phyloP scores from a whole-genome alignment of 2,888 invertebrate genomes.

The Ophion costatus region DNA sequence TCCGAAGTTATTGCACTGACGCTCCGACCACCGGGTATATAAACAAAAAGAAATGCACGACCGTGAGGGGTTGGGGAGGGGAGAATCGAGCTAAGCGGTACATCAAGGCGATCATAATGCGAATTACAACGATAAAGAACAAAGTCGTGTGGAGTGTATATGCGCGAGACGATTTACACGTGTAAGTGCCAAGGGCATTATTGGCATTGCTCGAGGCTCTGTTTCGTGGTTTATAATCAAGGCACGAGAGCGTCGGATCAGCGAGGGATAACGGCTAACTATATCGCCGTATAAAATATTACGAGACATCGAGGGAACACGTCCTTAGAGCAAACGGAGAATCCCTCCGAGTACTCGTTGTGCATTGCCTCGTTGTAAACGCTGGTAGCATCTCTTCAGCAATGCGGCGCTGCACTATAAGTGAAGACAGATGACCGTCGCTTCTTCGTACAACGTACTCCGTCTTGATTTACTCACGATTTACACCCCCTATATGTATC shows the following conservation, averaged over 20 bases:
- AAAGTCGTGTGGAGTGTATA: slow-evolving; percentile 19
- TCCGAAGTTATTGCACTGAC: too few species aligned
- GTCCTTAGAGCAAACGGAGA: slow-evolving; percentile 32
- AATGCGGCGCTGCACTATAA: slow-evolving; percentile 53
- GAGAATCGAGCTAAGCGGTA: slow-evolving; percentile 16
- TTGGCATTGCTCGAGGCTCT: slow-evolving; percentile 13
- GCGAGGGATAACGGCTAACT: background rate
- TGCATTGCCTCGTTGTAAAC: slow-evolving; percentile 32
- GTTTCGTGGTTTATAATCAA: slow-evolving; percentile 18
- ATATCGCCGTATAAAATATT: background rate
- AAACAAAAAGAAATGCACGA: too few species aligned
- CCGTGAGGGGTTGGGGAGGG: background rate
- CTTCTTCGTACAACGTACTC: slow-evolving; percentile 61
- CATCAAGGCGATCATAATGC: slow-evolving; percentile 44
- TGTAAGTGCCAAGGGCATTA: slow-evolving; percentile 47
- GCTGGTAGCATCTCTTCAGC: slow-evolving; percentile 34
- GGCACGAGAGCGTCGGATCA: slow-evolving; percentile 62
- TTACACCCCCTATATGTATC: slow-evolving; percentile 45
- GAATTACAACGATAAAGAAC: slow-evolving; percentile 54
- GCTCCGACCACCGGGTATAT: too few species aligned
- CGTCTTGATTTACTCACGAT: slow-evolving; percentile 63
- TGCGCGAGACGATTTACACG: slow-evolving; percentile 51
- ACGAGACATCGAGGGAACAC: slow-evolving; percentile 16
- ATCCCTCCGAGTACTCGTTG: slow-evolving; percentile 22
- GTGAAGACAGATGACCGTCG: slow-evolving; percentile 76